phyloP scores from a whole-genome alignment of 2,888 invertebrate species.

The Apodemia mormo region DNA sequence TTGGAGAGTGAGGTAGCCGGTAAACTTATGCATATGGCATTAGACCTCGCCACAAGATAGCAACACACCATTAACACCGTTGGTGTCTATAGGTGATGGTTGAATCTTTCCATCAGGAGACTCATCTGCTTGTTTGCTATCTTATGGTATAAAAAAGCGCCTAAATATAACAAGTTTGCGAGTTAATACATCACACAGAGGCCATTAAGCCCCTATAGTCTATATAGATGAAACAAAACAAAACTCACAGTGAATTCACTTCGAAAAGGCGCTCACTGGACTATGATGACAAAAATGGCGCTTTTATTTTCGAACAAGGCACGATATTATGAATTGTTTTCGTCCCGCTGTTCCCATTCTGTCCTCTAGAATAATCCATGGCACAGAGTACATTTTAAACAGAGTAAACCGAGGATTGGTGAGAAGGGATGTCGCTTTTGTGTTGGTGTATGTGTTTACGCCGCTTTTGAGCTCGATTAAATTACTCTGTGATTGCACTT shows the following conservation, averaged over 20 bases:
- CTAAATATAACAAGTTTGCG: too few relatives aligned
- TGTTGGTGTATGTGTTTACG: not conserved
- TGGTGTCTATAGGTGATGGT: too few relatives aligned
- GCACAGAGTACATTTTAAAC: conserved; percentile 17
- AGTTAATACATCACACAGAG: too few relatives aligned
- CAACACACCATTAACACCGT: too few relatives aligned
- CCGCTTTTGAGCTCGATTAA: not conserved
- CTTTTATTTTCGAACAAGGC: conserved; percentile 21
- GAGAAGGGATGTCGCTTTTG: conserved; percentile 16
- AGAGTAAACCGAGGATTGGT: conserved; percentile 15
- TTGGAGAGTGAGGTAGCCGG: too few relatives aligned
- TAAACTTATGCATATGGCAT: too few relatives aligned
- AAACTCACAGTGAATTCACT: conserved; percentile 1
- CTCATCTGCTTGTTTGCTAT: too few relatives aligned
- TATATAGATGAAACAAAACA: conserved; percentile 12
- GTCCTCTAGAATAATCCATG: conserved; percentile 20
- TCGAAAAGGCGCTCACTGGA: conserved; percentile 16
- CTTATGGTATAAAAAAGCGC: too few relatives aligned
- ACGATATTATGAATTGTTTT: conserved; percentile 23
- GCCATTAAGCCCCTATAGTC: too few relatives aligned
- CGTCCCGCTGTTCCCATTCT: conserved; percentile 21
- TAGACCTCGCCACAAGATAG: too few relatives aligned
- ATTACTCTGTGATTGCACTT: not conserved
- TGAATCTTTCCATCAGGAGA: too few relatives aligned
- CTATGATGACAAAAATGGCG: conserved; percentile 22